A percentile compares a stretch with the other conserved stretches of the same genome.
These are phyloP conservation scores for Limnephilus lunatus DNA, from an alignment of 2,888 invertebrate genomes.

Conservation along the genomic window DNA sequence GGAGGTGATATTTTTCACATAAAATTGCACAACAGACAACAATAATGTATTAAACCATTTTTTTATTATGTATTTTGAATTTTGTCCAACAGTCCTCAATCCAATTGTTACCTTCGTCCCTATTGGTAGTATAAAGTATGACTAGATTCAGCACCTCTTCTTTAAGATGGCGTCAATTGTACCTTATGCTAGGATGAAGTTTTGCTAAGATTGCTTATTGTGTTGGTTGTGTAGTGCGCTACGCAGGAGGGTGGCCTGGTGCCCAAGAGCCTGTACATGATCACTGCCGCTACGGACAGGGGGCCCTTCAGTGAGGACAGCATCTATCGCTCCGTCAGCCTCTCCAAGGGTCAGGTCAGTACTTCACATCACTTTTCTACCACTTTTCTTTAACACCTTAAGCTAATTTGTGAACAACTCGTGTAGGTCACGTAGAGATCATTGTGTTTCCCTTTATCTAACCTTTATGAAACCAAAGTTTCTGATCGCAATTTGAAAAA, in stretches of 20 bases:
- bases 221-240: constrained; percentile 80
- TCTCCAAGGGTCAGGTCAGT: constrained; percentile 79
- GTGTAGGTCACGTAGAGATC: too few species aligned
- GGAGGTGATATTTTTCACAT: background rate
- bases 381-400: background rate
- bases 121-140: background rate
- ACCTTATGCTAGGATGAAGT: constrained; percentile 55
- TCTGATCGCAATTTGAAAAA: too few species aligned
- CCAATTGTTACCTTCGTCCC: background rate
- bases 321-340: constrained; percentile 83
- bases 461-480: too few species aligned
- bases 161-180: constrained; percentile 26
- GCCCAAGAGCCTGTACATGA: constrained; percentile 90
- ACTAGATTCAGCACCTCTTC: background rate
- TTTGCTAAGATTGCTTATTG: constrained; percentile 36
- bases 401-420: too few species aligned
- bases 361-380: background rate
- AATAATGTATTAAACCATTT: too few species aligned
- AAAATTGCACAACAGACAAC: background rate
- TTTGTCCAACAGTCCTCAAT: background rate
- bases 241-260: constrained; percentile 92
- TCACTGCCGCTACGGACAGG: constrained; percentile 77
- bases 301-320: constrained; percentile 80
- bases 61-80: background rate
- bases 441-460: too few species aligned